Evolutionary conservation across 2,113 vertebrate species (phyloP), one percentile per base, ranked within the genome.

Genomic region (Heteronetta atricapilla): DNA sequence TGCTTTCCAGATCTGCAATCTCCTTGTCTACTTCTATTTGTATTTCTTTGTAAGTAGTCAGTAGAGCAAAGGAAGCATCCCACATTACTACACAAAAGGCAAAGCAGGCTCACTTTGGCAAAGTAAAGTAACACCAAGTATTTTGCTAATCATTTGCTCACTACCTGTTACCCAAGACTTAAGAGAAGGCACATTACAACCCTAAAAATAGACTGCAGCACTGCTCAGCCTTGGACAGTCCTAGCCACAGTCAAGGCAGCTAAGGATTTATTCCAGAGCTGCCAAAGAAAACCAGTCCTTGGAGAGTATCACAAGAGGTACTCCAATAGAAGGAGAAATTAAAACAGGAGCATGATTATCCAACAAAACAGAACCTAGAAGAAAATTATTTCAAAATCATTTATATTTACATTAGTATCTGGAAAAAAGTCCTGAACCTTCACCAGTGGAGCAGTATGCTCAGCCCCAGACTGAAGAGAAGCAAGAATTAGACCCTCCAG

Each of bases 151-250:
- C 64, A 36, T 82, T 77, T 77, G 72, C 59, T 86, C 94, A 63
- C 36, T 60, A 82, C 95, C 92, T 56, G 70, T 76, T 90, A 96
- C 9, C 91, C 88, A 94, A 84, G 94, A 95, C 86, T 80, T 73
- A 83, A 79, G 69, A 96, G 94, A 97, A 97, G 97, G 97, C 97
- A 97, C 96, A 58, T 96, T 90, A 95, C 95, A 96, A 95, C 88
- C 94, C 93, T 93, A 96, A 96, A 90, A 96, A 95, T 44, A 95
- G 93, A 84, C 72, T 62, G 91, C 86, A 93, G 84, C 67, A 78
- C 78, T 93, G 84, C 94, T 92, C 94, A 89, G 89, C 92, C 84
- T 96, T 94, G 89, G 90, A 81, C 92, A 93, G 70, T 56, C 83
- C 77, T 83, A 48, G 52, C 28, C 90, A 89, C 90, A 78, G 84